These are phyloP conservation scores for Andrena marginata DNA, from an alignment of 2,888 invertebrate genomes.

Conservation along the genomic window DNA sequence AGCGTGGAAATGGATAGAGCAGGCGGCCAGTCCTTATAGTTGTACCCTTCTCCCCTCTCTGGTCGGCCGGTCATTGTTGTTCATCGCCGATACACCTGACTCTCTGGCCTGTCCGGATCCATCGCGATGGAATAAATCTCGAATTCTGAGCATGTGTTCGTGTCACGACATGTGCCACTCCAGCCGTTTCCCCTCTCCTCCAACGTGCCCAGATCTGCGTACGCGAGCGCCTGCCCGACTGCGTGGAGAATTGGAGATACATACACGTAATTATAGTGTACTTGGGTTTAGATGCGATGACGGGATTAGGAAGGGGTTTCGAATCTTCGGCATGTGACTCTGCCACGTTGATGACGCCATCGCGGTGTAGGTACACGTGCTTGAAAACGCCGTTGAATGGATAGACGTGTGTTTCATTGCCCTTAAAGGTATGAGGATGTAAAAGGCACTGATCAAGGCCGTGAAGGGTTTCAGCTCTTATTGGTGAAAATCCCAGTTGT, in stretches of 20 bases:
- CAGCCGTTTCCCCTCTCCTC: background rate
- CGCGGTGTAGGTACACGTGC: background rate
- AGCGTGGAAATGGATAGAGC: constrained; percentile 77
- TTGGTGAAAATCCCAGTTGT: too few relatives aligned
- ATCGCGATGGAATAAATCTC: constrained; percentile 19
- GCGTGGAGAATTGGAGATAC: background rate
- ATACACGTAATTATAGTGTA: background rate
- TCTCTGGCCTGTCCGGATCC: constrained; percentile 29
- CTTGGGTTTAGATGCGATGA: background rate
- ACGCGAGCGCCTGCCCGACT: background rate
- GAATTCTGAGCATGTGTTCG: constrained; percentile 43
- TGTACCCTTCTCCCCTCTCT: constrained; percentile 66
- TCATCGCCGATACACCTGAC: constrained; percentile 21
- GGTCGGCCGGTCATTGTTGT: constrained; percentile 71
- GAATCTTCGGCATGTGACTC: background rate
- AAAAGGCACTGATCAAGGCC: too few relatives aligned
- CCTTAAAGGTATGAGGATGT: too few relatives aligned
- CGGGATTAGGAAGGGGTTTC: background rate
- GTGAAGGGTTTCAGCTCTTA: too few relatives aligned
- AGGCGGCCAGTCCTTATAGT: constrained; percentile 78
- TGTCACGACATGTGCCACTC: background rate
- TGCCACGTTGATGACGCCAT: background rate
- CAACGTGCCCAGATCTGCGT: background rate
- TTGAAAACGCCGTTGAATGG: background rate
- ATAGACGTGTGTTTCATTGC: too few relatives aligned